Evolutionary conservation across 2,797 vertebrate species (phyloP).

Genomic region (Rachycentron canadum): DNA sequence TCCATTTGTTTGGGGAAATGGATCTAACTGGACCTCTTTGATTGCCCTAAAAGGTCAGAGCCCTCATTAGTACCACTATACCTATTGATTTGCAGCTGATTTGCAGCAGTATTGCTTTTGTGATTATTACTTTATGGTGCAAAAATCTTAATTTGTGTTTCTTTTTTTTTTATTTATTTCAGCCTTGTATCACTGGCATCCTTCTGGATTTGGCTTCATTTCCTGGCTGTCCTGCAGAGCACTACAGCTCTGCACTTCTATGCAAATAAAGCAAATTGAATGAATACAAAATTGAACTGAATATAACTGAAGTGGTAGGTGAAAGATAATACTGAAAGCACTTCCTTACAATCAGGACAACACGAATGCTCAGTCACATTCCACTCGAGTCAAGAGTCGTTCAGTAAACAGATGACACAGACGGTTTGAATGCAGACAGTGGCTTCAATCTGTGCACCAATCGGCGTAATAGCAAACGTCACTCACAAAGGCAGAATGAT

Average conservation of each 20-base stretch:
- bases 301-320: background rate
- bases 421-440: slow-evolving; percentile 37
- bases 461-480: slow-evolving; percentile 34
- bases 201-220: too few species aligned
- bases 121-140: too few species aligned
- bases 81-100: too few species aligned
- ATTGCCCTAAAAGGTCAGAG: too few species aligned
- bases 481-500: slow-evolving; percentile 33
- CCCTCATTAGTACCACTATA: too few species aligned
- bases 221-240: too few species aligned
- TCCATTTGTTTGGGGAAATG: too few species aligned
- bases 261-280: background rate
- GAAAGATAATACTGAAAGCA: background rate
- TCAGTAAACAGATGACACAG: slow-evolving; percentile 36
- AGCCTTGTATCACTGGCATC: too few species aligned
- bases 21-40: too few species aligned
- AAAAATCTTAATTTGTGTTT: too few species aligned
- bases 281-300: background rate
- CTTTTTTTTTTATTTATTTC: too few species aligned
- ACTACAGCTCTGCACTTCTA: background rate
- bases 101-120: too few species aligned
- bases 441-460: slow-evolving; percentile 28
- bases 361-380: slow-evolving; percentile 20
- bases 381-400: slow-evolving; percentile 36
- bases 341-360: background rate